Base-by-base conservation (phyloP, 2,113 vertebrate genomes). In the Etheostoma spectabile region DNA sequence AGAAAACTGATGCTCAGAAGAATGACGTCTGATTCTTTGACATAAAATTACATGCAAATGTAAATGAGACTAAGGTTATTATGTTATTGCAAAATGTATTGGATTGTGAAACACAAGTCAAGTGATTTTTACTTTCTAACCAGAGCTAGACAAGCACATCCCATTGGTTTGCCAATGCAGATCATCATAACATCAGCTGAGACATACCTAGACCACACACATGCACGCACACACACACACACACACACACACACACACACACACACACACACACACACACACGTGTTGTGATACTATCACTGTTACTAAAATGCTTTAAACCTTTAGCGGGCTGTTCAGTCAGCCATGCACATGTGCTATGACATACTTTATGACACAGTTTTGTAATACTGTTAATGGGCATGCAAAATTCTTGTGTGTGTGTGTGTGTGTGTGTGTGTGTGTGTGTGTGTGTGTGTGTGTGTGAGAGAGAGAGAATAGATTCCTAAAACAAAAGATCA, bases 321-420 rank as follows among this genome's bases (percentile, higher is more conserved):
- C 46, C n/a, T 62, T 71, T 35, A 86, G 45, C 87, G 70, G 73
- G 88, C 88, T 89, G 73, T 64, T 78, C 74, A 38, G 18, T 71
- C 74, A 45, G 4, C 69, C 64, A 75, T 80, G 69, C 88, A 84
- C 77, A 83, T 83, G 84, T 86, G 75, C 33, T 14, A 4, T 12
- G 61, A 48, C 59, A 55, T 2, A 55, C 60, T 74, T 46, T 30
- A 30, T 30, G 3, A 30, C 30, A 30, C 53, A 38, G 68, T 82
- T 81, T 82, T 35, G 30, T 59, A 49, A 22, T 38, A 27, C 65
- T 0, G 38, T 65, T 42, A 61, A 13, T 46, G 12, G 10, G 48
- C 73, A n/a, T 3, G 12, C 6, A 10, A 75, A 66, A 61, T 73
- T 52, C 49, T 33, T 53, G 77, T 67, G 52, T 15, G 1, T 14